Evolutionary conservation across 2,113 vertebrate genomes (phyloP), one percentile per base, ranked within the genome.

Genomic region (Dicaeum eximium): DNA sequence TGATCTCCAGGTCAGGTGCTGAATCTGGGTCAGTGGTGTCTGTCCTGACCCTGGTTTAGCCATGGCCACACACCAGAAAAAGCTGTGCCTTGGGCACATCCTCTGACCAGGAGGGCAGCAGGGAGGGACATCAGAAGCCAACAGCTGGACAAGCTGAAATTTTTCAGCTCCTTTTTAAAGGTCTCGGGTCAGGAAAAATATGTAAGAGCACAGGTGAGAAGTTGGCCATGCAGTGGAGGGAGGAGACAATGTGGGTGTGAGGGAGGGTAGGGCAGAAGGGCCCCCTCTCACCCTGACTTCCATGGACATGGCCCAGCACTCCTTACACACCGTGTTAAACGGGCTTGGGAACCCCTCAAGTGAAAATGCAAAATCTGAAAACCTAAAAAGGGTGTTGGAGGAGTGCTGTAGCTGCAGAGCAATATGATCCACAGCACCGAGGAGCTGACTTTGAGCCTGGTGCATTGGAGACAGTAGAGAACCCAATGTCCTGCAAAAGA

Each of bases 271-370:
- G 42, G 31, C 62, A 61, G 72, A n/a, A 30, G n/a, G 40, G 42
- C 38, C 65, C 9, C 10, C 30, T 72, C 58, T 57, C 28, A 24
- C 35, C 33, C 71, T n/a, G 57, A 4, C 5, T 40, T 9, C 31
- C 37, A 3, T 5, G 14, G 31, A 0, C 21, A 1, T 0, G 37
- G 37, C 50, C 85, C 54, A 80, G 64, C 17, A 40, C 50, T 20
- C 1, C 22, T 51, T 7, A 47, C 8, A 24, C 20, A 24, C 16
- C 10, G 0, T 2, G 10, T 14, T 17, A 44, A 50, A 44, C 37
- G 28, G 54, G 2, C 72, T 21, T 51, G 30, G 22, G 28, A 80
- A 13, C 23, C 35, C 28, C 7, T 37, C 45, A 20, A 56, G 21
- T 13, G 64, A 37, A 86, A 88, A 53, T 15, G 22, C 10, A 91